Evolutionary conservation across 2,113 vertebrate species (phyloP).

Genomic region (Notarius lentiginosus): DNA sequence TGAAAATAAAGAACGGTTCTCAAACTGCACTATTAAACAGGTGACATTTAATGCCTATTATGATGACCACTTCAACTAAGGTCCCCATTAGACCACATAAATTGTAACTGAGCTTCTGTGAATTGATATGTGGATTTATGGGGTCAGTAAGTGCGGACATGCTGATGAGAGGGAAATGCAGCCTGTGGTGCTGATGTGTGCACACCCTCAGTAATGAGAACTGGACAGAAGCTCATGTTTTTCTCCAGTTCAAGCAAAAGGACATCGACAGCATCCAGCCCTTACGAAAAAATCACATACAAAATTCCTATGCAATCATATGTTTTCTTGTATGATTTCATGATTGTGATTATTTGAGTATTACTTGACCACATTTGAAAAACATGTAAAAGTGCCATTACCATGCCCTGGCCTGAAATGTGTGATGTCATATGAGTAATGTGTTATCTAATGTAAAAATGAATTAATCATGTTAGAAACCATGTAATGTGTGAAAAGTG

Average conservation of each 20-base stretch:
- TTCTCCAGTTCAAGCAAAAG: background rate
- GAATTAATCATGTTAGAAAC: background rate
- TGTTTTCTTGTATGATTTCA: too few species aligned
- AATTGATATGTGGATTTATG: constrained; percentile 73
- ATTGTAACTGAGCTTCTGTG: constrained; percentile 54
- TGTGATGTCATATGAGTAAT: background rate
- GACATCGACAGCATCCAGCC: background rate
- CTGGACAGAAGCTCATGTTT: background rate
- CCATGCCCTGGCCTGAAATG: background rate
- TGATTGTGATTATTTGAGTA: background rate
- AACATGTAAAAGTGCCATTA: background rate
- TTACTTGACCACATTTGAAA: background rate
- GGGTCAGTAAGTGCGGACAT: constrained; percentile 60
- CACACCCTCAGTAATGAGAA: constrained; percentile 11
- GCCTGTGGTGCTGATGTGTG: constrained; percentile 14
- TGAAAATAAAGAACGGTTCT: constrained; percentile 61
- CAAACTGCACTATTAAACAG: constrained; percentile 65
- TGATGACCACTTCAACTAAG: constrained; percentile 57
- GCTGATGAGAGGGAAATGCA: constrained; percentile 29
- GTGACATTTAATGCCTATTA: constrained; percentile 70
- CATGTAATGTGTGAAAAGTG: background rate
- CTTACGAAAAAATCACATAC: background rate
- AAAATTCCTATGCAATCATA: too few species aligned
- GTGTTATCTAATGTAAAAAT: background rate
- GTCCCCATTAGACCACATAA: constrained; percentile 53